Conservation (phyloP, 2,797 vertebrate genomes). For the Dryobates pubescens region DNA sequence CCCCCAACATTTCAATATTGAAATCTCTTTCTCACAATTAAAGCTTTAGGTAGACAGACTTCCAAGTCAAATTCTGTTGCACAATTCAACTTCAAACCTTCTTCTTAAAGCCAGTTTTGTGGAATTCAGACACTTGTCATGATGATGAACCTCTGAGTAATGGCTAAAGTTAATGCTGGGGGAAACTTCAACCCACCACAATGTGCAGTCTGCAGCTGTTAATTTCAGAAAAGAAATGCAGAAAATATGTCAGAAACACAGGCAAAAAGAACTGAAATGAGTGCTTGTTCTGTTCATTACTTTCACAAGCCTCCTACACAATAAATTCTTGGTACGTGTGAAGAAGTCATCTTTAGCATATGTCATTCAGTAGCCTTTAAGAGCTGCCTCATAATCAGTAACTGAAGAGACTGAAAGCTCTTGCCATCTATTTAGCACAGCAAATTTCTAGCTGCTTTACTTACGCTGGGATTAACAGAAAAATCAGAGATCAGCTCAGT, state of each 20-base stretch:
- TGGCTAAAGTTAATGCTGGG: background rate
- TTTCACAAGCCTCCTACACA: conserved; percentile 34
- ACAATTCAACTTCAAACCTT: background rate
- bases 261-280: background rate
- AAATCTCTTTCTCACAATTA: background rate
- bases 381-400: background rate
- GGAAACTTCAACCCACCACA: no score
- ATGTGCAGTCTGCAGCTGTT: conserved; percentile 30
- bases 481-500: background rate
- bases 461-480: background rate
- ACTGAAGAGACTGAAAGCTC: background rate
- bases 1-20: background rate
- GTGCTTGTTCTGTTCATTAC: conserved; percentile 14
- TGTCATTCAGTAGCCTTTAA: conserved; percentile 23
- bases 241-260: conserved; percentile 28
- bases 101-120: background rate
- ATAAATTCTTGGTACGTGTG: conserved; percentile 4
- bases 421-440: background rate
- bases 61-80: background rate
- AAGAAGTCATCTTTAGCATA: conserved; percentile 40
- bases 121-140: conserved; percentile 22
- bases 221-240: background rate
- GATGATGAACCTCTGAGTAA: conserved; percentile 39
- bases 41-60: background rate
- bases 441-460: background rate